Conservation (phyloP, 2,113 vertebrate species). For the Microtus pennsylvanicus region DNA sequence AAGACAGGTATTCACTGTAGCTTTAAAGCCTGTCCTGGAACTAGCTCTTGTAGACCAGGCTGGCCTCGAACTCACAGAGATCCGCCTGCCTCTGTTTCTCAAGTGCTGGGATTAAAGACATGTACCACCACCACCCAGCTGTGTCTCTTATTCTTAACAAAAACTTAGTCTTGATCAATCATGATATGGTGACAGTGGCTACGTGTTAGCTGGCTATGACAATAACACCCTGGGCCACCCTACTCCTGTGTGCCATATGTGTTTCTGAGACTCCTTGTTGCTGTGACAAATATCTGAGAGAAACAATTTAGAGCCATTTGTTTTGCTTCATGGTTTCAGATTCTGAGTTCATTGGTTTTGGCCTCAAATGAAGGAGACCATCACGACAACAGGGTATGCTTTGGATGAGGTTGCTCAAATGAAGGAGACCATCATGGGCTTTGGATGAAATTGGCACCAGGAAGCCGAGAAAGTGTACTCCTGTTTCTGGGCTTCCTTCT, state of each 20-base stretch:
- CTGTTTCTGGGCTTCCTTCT: not conserved
- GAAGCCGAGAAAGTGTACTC: not conserved
- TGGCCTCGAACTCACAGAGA: too few relatives aligned
- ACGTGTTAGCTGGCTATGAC: not conserved
- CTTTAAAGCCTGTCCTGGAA: too few relatives aligned
- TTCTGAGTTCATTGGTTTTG: not conserved
- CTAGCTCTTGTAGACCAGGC: too few relatives aligned
- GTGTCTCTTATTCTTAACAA: constrained; percentile 37
- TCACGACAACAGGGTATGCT: not conserved
- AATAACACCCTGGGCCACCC: not conserved
- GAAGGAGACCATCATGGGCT: not conserved
- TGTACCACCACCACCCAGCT: too few relatives aligned
- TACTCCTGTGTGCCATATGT: not conserved
- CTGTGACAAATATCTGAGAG: not conserved
- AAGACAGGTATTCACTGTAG: too few relatives aligned
- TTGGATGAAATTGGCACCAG: not conserved
- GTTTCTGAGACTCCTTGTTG: not conserved
- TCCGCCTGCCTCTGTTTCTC: too few relatives aligned
- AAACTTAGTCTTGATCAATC: not conserved
- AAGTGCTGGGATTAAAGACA: too few relatives aligned
- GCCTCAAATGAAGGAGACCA: not conserved
- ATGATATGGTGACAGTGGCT: not conserved
- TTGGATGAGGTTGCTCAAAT: not conserved
- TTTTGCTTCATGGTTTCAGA: not conserved
- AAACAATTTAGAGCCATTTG: not conserved